A percentile compares a stretch with the other conserved stretches of the same genome.
Conservation (phyloP, 2,113 vertebrate genomes). For the Percina caprodes region DNA sequence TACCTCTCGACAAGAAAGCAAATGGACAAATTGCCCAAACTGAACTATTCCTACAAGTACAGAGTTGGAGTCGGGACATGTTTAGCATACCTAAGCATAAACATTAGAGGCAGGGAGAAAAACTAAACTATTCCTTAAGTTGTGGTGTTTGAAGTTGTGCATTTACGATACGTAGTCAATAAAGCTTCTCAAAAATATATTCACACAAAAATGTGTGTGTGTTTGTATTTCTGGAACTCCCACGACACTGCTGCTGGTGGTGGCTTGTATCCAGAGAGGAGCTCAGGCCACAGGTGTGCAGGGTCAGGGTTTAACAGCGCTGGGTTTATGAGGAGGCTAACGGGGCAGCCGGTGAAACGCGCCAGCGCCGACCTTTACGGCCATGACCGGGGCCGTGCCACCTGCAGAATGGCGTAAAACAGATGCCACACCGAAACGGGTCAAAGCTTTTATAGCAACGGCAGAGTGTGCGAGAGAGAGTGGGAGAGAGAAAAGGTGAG, state of each 20-base stretch:
- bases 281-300: slow-evolving; percentile 71
- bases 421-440: slow-evolving; percentile 73
- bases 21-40: neutral
- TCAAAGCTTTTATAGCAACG: slow-evolving; percentile 76
- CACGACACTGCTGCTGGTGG: slow-evolving; percentile 23
- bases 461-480: slow-evolving; percentile 45
- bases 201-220: slow-evolving; percentile 1
- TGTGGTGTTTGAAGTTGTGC: neutral
- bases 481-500: slow-evolving; percentile 53
- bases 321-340: slow-evolving; percentile 70
- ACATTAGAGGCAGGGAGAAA: neutral
- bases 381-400: slow-evolving; percentile 69
- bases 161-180: neutral
- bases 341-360: slow-evolving; percentile 71
- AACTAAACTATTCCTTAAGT: neutral
- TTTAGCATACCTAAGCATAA: neutral
- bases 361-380: slow-evolving; percentile 67
- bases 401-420: slow-evolving; percentile 74
- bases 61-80: neutral
- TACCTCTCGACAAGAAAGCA: neutral
- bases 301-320: slow-evolving; percentile 76
- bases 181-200: slow-evolving; percentile 10
- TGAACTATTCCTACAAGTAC: neutral
- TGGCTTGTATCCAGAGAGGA: slow-evolving; percentile 60
- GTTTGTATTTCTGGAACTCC: slow-evolving; percentile 40